Conservation (phyloP, 2,797 vertebrate species). For the Tapera naevia region DNA sequence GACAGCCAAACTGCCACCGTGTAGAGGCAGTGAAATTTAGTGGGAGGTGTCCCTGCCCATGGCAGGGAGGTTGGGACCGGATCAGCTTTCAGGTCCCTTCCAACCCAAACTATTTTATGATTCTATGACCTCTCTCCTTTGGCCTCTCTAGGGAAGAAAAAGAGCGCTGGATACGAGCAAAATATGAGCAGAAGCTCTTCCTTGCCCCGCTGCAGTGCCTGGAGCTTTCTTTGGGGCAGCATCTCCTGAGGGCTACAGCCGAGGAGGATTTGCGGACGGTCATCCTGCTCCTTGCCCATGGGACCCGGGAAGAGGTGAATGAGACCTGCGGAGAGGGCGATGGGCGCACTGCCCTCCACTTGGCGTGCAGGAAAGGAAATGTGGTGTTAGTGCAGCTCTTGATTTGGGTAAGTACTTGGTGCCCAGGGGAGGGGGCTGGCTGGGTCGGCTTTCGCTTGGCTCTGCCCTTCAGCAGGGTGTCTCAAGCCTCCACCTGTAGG, state of each 20-base stretch:
- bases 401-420: constrained; percentile 86
- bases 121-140: not conserved
- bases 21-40: fast-evolving
- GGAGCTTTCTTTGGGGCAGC: constrained; percentile 90
- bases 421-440: not conserved
- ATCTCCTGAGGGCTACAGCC: constrained; percentile 86
- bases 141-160: constrained; percentile 85
- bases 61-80: no score
- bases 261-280: constrained; percentile 90
- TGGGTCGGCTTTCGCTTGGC: not conserved
- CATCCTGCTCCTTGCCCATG: constrained; percentile 91
- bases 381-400: constrained; percentile 92
- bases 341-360: constrained; percentile 90
- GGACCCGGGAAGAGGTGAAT: constrained; percentile 91
- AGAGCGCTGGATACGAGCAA: constrained; percentile 96
- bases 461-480: no score
- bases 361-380: constrained; percentile 90
- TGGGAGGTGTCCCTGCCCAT: not conserved
- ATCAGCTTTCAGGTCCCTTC: no score
- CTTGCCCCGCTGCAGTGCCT: constrained; percentile 82
- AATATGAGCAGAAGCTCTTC: constrained; percentile 98
- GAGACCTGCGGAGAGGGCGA: constrained; percentile 93
- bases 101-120: no score
- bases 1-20: not conserved
- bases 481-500: no score